phyloP scores from a whole-genome alignment of 2,113 vertebrate species.

The Balaeniceps rex region DNA sequence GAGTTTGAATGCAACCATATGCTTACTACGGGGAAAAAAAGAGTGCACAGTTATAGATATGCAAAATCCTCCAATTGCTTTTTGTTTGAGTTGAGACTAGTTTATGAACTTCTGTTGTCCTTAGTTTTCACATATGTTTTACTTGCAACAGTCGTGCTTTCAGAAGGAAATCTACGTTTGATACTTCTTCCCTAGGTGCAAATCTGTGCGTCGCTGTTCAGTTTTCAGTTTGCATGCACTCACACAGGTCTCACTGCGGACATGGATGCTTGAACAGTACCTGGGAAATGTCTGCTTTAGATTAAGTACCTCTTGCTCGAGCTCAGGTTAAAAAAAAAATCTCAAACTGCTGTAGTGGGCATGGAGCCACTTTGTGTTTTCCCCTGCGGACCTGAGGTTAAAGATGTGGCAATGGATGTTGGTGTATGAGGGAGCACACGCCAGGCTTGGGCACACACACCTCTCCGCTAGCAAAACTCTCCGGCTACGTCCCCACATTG shows the following conservation, averaged over 20 bases:
- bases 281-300: background rate
- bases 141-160: background rate
- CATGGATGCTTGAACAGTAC: background rate
- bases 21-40: background rate
- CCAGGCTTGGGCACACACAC: background rate
- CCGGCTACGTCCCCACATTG: rapidly evolving
- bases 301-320: background rate
- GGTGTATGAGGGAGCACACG: background rate
- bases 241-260: background rate
- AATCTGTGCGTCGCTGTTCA: background rate
- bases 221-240: background rate
- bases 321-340: background rate
- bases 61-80: background rate
- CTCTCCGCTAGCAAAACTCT: background rate
- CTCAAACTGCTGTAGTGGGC: background rate
- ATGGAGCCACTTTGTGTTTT: background rate
- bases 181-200: background rate
- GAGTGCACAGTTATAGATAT: background rate
- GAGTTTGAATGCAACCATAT: background rate
- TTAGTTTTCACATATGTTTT: background rate
- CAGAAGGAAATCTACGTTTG: background rate
- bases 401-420: background rate
- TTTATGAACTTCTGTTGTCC: background rate
- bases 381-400: background rate
- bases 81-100: background rate